phyloP scores from a whole-genome alignment of 2,888 invertebrate species.

The Lepidocyrtinus sp. region DNA sequence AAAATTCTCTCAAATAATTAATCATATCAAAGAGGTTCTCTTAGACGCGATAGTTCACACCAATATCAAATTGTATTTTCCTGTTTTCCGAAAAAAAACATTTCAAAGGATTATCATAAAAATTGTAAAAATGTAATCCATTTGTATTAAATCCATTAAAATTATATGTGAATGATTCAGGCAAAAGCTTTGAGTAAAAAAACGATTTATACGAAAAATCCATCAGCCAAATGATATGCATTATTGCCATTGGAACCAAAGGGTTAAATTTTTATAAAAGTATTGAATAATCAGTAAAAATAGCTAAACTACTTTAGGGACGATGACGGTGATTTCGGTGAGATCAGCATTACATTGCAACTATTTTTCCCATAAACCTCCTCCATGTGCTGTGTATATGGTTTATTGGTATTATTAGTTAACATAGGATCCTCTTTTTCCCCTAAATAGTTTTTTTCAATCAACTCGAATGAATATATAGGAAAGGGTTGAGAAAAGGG shows the following conservation, averaged over 20 bases:
- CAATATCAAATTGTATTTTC: slow-evolving; percentile 16
- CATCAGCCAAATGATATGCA: slow-evolving; percentile 24
- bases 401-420: slow-evolving; percentile 9
- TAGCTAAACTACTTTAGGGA: no score
- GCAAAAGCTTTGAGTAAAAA: slow-evolving; percentile 39
- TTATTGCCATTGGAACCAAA: slow-evolving; percentile 30
- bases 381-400: background rate
- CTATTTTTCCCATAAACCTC: slow-evolving; percentile 47
- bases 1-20: slow-evolving; percentile 36
- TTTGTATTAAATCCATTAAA: no score
- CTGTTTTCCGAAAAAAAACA: background rate
- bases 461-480: slow-evolving; percentile 35
- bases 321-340: no score
- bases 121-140: no score
- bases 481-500: slow-evolving; percentile 45
- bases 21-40: slow-evolving; percentile 37
- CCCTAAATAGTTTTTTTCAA: slow-evolving; percentile 41
- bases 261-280: slow-evolving; percentile 30
- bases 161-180: no score
- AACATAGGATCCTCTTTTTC: slow-evolving; percentile 35
- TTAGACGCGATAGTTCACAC: slow-evolving; percentile 15
- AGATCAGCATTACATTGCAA: slow-evolving; percentile 53
- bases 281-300: background rate
- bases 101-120: slow-evolving; percentile 25
- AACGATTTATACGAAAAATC: slow-evolving; percentile 48